Evolutionary conservation across 2,113 vertebrate species (phyloP), one percentile per base, ranked within the genome.

Genomic region (Rhagologus leucostigma): DNA sequence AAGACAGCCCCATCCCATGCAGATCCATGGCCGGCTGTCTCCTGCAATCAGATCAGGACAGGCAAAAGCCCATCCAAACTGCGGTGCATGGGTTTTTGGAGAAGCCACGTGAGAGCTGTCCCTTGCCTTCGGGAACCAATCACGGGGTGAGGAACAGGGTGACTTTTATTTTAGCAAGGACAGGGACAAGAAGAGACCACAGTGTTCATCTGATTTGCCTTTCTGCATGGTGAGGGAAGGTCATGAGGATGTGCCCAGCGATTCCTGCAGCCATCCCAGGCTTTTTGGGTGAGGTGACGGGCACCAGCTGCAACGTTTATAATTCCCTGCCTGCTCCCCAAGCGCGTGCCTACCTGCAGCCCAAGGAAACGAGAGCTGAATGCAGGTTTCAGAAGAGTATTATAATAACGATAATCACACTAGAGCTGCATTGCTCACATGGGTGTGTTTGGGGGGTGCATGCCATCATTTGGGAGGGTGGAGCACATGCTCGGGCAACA

Each of bases 101-200:
- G 68, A 79, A 84, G 55, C 76, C 86, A 70, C 27, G 88, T 94
- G 92, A 97, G 67, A 88, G 64, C 49, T 18, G 37, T 68, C 39
- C 39, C 47, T 94, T 89, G 93, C 93, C 93, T 87, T 94, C 2
- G 1, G 93, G 94, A 84, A 18, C 33, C 42, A 11, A 3, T 5
- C 1, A 0, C 32, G 24, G 86, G 73, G 52, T 55, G 85, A 95
- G 19, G 80, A 89, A 14, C 10, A 2, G 60, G 55, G 64, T 93
- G 90, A 90, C 76, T 92, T 93, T 63, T 67, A n/a, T 86, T 95
- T 95, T 81, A 96, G 80, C 79, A 90, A 90, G 92, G 78, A 68
- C 64, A 39, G 52, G 17, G 67, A 17, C 64, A 59, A 86, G 87
- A 80, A 59, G 55, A 88, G 50, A 60, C 21, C 55, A 23, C 5